Percentiles rank a stretch among this genome's conserved stretches.
Conservation (phyloP, 2,797 vertebrate species). For the Xiphophorus birchmanni region DNA sequence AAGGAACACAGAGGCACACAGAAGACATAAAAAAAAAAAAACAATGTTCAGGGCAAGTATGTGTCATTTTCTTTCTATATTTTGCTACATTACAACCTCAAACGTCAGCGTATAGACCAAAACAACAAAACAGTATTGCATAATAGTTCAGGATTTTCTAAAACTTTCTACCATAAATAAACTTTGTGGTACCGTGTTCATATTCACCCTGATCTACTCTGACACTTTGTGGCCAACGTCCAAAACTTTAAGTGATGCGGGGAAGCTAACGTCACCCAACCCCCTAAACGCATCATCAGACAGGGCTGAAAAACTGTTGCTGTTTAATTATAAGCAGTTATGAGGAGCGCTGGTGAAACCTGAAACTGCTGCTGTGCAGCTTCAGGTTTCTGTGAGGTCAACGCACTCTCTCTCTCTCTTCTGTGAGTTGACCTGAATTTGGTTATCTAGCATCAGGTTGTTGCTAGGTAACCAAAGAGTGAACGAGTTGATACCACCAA, state of each 20-base stretch:
- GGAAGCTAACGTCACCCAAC: not conserved
- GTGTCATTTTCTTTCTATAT: not conserved
- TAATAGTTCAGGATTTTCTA: not conserved
- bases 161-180: not conserved
- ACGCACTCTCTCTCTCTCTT: too few species aligned
- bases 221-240: not conserved
- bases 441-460: too few species aligned
- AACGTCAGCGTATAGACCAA: not conserved
- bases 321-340: too few species aligned
- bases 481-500: too few species aligned
- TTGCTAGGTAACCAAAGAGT: too few species aligned
- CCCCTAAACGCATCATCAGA: too few species aligned
- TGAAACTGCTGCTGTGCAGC: too few species aligned
- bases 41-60: not conserved
- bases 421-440: too few species aligned
- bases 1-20: constrained; percentile 19
- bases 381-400: too few species aligned
- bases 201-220: not conserved
- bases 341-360: too few species aligned
- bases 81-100: not conserved
- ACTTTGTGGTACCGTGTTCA: not conserved
- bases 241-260: not conserved
- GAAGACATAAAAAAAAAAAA: constrained; percentile 5
- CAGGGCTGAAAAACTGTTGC: too few species aligned
- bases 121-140: not conserved